Percentiles rank a stretch among this genome's conserved stretches.
Evolutionary conservation across 2,888 invertebrate genomes (phyloP).

Genomic region (Volucella inanis): DNA sequence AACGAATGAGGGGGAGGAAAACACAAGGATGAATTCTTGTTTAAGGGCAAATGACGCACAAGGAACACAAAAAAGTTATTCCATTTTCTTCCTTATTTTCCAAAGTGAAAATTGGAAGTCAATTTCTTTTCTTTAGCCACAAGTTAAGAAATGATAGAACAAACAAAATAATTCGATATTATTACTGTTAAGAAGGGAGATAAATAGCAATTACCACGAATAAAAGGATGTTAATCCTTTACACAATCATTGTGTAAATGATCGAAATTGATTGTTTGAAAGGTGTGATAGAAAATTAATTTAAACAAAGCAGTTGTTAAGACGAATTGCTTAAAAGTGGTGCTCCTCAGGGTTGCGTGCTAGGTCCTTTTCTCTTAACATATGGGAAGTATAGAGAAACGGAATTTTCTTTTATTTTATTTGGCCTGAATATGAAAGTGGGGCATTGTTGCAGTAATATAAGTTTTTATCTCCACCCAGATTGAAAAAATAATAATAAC

Average conservation of each 20-base stretch:
- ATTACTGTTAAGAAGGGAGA: constrained; percentile 69
- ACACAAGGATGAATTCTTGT: constrained; percentile 48
- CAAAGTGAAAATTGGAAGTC: constrained; percentile 52
- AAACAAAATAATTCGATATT: constrained; percentile 73
- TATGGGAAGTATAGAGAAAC: too few relatives aligned
- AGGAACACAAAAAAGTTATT: constrained; percentile 65
- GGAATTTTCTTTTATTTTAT: too few relatives aligned
- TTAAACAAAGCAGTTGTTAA: background rate
- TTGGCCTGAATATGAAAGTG: too few relatives aligned
- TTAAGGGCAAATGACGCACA: constrained; percentile 68
- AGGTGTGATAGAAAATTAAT: background rate
- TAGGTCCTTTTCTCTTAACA: too few relatives aligned
- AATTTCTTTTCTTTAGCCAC: constrained; percentile 12
- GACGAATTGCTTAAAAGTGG: too few relatives aligned
- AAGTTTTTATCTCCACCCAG: too few relatives aligned
- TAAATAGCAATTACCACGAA: constrained; percentile 58
- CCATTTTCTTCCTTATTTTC: constrained; percentile 12
- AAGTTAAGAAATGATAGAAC: constrained; percentile 40
- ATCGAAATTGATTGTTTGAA: background rate
- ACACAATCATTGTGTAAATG: too few relatives aligned
- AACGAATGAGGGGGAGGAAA: background rate
- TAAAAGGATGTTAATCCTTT: background rate
- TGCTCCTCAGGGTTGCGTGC: too few relatives aligned
- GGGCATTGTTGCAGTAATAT: too few relatives aligned
- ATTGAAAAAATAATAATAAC: too few relatives aligned